These are phyloP conservation scores for Cynopterus sphinx DNA, from an alignment of 2,797 vertebrate species.

Conservation along the genomic window DNA sequence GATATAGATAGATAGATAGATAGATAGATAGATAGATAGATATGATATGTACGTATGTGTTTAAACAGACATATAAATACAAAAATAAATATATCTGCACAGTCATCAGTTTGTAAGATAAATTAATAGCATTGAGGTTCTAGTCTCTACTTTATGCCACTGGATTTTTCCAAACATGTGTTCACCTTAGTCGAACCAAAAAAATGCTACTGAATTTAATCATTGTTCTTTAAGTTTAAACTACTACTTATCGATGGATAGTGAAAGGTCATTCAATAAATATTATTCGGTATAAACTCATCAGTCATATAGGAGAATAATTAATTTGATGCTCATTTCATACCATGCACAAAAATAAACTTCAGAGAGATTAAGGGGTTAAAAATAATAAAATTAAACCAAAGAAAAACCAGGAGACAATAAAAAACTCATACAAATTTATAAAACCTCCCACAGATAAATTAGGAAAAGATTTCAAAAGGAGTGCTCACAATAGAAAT, in stretches of 20 bases:
- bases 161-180: background rate
- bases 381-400: background rate
- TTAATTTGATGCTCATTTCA: background rate
- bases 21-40: no score
- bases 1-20: fast-evolving
- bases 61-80: background rate
- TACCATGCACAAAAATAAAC: background rate
- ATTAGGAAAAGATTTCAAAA: background rate
- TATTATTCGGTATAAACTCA: background rate
- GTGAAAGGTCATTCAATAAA: background rate
- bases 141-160: background rate
- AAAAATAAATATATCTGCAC: fast-evolving
- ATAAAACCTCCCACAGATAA: background rate
- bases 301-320: background rate
- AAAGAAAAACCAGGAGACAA: background rate
- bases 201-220: background rate
- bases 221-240: slow-evolving; percentile 19
- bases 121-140: background rate
- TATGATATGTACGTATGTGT: background rate
- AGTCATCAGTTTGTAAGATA: background rate
- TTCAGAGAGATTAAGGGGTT: background rate
- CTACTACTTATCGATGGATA: background rate
- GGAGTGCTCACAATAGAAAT: background rate
- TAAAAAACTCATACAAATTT: background rate
- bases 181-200: background rate